Base-by-base conservation (phyloP, 64 coral and sea anemone genomes). In the Montipora sp. region DNA sequence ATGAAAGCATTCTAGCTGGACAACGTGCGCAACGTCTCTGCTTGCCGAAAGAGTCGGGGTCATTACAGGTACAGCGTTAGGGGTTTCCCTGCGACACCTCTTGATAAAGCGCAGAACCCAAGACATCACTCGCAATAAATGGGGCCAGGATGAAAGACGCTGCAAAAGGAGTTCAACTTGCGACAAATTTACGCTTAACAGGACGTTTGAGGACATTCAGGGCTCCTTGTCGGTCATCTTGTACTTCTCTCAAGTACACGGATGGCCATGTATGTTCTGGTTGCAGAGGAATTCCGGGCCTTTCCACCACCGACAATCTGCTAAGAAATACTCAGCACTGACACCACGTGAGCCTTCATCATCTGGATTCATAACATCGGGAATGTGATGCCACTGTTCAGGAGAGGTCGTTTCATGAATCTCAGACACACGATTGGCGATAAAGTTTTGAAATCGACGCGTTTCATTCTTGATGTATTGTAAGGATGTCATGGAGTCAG, bases 371-470 rank as follows among this genome's bases (percentile, higher is more conserved):
- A 24, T 20, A 5, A 11, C 12, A 22, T 16, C 45, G 7, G 58
- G 82, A n/a, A 92, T 71, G 20, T 92, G 57, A 5, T 67, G 51
- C 91, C 91, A 92, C 60, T 92, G 91, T 19, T 63, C 73, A 8
- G 43, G 81, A 7, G 18, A 24, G 21, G 58, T 78, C 9, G 75
- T 19, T 61, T 79, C 82, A 51, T 69, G 91, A 8, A 92, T 92
- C 2, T 78, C 75, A 11, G 47, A 5, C 4, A 83, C 23, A 1
- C 90, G 69, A 46, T 92, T 84, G 10, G 91, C 73, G 2, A 86
- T 75, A 71, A 92, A 92, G 5, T 73, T 77, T 16, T 66, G 70
- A 43, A 87, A 92, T 5, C 91, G 91, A 10, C 61, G 68, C 8
- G 20, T 92, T 76, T 70, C 12, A 44, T 92, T 92, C 71, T 75